Evolutionary conservation across 2,888 invertebrate species (phyloP), one percentile per base, ranked within the genome.

Genomic region (Caenorhabditis becei): DNA sequence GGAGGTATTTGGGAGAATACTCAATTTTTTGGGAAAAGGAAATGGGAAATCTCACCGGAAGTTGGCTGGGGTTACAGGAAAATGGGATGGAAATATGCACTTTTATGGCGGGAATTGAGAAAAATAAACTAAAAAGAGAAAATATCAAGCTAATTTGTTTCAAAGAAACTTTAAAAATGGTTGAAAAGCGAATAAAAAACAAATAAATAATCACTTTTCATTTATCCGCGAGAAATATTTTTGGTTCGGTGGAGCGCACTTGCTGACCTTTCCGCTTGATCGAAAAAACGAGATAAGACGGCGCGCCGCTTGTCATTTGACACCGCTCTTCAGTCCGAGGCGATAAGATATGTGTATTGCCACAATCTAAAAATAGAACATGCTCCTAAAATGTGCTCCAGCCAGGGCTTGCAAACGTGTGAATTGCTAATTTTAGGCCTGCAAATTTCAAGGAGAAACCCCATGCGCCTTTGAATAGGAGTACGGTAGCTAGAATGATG

Each of bases 181-280:
- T 20, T 56, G 20, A 44, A 28, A 28, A 28, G 11, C 56, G 20
- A 8, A 49, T 47, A 35, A 58, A 24, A 58, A 58, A 8, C 53
- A 16, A 26, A 32, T 53, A n/a, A n/a, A n/a, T n/a, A n/a, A n/a
- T n/a, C n/a, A n/a, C n/a, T n/a, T n/a, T 71, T 71, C 62, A 53
- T 61, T 53, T 71, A 61, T 71, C 70, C 70, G 70, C 70, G 61
- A 62, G 26, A 71, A 62, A 32, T 41, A 61, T 44, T 24, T 18
- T 11, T 5, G 28, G 44, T 32, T 0, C 67, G 24, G 14, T 56
- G 35, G 77, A 62, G 77, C 77, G 62, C 77, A 20, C 20, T 69
- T 77, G 67, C 77, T n/a, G 24, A 49, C 26, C 28, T n/a, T 35
- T 14, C 32, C 37, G 18, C 23, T 23, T 20, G 37, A 32, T 32